Conservation (phyloP, 2,113 vertebrate species). For the Tringa solitaria region DNA sequence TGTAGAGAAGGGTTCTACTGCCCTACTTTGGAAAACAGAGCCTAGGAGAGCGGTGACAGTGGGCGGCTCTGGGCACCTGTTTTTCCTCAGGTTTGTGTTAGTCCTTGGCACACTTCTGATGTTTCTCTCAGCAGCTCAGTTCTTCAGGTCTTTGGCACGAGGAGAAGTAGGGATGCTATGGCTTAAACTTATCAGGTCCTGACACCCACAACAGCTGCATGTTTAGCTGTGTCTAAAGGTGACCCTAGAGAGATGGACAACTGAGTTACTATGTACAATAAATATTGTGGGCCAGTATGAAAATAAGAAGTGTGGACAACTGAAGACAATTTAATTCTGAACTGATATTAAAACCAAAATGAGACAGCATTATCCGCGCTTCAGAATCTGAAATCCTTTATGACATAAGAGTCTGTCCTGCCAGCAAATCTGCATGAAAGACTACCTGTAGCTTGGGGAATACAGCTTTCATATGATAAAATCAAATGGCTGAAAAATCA, state of each 20-base stretch:
- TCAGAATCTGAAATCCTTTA: background rate
- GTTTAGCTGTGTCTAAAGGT: background rate
- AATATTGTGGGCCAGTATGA: background rate
- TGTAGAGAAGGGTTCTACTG: background rate
- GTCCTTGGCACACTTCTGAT: too few relatives aligned
- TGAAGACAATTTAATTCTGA: background rate
- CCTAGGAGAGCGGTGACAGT: rapidly evolving
- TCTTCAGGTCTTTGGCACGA: background rate
- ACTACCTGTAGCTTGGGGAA: background rate
- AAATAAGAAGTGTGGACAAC: background rate
- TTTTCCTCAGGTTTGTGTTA: background rate
- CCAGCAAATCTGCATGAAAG: rapidly evolving
- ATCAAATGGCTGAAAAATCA: rapidly evolving
- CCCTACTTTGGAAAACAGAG: background rate
- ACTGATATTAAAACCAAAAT: background rate
- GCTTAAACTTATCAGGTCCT: background rate
- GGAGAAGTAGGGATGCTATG: background rate
- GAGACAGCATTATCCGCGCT: background rate
- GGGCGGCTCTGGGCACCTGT: background rate
- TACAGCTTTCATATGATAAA: background rate
- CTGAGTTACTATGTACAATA: background rate
- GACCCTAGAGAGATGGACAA: background rate
- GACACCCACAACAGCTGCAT: background rate
- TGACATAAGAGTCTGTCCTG: background rate
- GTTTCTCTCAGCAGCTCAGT: background rate